phyloP scores from a whole-genome alignment of 2,797 vertebrate genomes.

The Lacerta agilis region DNA sequence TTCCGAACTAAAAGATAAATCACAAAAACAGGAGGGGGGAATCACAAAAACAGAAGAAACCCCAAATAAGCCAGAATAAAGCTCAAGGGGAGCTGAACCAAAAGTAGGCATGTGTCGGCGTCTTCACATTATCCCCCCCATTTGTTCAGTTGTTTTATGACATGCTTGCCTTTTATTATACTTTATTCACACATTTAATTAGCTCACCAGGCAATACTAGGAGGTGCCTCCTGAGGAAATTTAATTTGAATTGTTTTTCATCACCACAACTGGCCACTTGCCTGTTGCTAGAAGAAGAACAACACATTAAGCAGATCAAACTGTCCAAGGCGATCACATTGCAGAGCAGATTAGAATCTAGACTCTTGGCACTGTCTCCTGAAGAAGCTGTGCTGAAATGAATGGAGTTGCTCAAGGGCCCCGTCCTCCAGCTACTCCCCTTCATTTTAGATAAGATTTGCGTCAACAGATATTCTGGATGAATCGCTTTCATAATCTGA shows the following conservation, averaged over 20 bases:
- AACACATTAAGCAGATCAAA: conserved; percentile 31
- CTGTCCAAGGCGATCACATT: not conserved
- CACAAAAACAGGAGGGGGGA: not conserved
- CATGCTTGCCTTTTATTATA: not conserved
- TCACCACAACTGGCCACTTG: conserved; percentile 24
- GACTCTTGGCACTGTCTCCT: not conserved
- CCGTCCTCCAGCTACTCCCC: not conserved
- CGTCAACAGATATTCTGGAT: not conserved
- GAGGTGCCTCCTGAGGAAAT: conserved; percentile 28
- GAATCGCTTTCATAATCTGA: not conserved
- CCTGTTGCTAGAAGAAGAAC: not conserved
- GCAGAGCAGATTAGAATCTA: not conserved
- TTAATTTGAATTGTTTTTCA: not conserved
- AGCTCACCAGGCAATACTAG: not conserved
- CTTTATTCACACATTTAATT: not conserved
- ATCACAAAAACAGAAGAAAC: not conserved
- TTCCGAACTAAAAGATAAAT: not conserved
- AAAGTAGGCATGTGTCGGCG: not conserved
- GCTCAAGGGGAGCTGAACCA: not conserved
- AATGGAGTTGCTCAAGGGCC: not conserved
- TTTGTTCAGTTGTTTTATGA: not conserved
- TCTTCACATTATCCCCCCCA: not conserved
- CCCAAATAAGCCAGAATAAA: not conserved
- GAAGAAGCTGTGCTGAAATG: not conserved
- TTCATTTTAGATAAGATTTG: not conserved